Base-by-base conservation (phyloP, 2,113 vertebrate genomes). In the Neodontobutis hainanensis region DNA sequence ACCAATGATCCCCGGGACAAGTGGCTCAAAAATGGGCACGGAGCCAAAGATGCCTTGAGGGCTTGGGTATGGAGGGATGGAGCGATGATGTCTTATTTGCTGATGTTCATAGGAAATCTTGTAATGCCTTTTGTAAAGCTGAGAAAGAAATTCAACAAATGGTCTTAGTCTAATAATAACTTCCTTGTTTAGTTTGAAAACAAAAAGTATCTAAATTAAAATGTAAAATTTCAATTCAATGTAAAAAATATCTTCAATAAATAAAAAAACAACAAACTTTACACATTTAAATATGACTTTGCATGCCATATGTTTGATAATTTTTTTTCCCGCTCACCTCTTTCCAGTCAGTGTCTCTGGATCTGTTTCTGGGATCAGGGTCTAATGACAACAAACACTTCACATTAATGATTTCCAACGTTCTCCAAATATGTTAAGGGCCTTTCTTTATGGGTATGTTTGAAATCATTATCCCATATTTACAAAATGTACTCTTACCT, bases 1-100 rank as follows among this genome's bases (percentile, higher is more conserved):
- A 0, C 91, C 91, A n/a, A 93, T 91, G 80, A 93, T 91, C 3
- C 91, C 90, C 0, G 92, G 85, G n/a, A 88, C 1, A 2, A 60
- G 87, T 0, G 88, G 89, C 68, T 66, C 59, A 2, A 78, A 44
- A 6, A 38, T 1, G 11, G 89, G 90, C n/a, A 11, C 3, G 8
- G 68, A 45, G 10, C 5, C 11, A 12, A 83, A 81, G 40, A 80
- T 64, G 49, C 15, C 46, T 0, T 43, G 8, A 1, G 65, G 64
- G 55, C 43, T 47, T 0, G 8, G 35, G 8, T 14, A 68, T 52
- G 46, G 61, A 0, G 61, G 38, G 0, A 70, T 68, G 46, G 64
- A 16, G 27, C 27, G 57, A 11, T n/a, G 77, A 0, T 6, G 56
- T 2, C 44, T 0, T 3, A 10, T 3, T 0, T 5, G 57, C 0